Conservation (phyloP, 1,140 invertebrate genomes). For the Drosophila bocki region DNA sequence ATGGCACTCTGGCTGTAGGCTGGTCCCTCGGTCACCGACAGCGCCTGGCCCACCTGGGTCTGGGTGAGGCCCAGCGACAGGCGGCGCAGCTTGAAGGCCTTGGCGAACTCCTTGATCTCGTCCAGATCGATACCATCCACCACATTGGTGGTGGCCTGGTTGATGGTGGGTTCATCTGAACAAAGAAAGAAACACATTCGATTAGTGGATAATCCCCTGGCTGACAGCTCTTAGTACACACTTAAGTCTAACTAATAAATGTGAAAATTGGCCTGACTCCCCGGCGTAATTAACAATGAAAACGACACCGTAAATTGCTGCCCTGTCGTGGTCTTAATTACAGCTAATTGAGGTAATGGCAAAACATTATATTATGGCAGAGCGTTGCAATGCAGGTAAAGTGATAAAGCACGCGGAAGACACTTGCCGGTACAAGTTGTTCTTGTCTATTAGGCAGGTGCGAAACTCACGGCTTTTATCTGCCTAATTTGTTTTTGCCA, state of each 20-base stretch:
- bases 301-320: constrained; percentile 66
- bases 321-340: constrained; percentile 64
- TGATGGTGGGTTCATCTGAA: constrained; percentile 95
- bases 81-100: constrained; percentile 97
- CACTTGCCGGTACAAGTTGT: constrained; percentile 41
- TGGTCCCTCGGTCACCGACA: constrained; percentile 97
- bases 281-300: constrained; percentile 31
- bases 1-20: constrained; percentile 99
- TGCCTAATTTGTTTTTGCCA: constrained; percentile 72
- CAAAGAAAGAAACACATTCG: not conserved
- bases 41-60: constrained; percentile 97
- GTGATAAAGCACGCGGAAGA: constrained; percentile 62
- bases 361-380: constrained; percentile 70
- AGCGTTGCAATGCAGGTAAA: constrained; percentile 47
- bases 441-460: constrained; percentile 69
- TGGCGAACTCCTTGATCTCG: constrained; percentile 99
- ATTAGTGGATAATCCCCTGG: constrained; percentile 15
- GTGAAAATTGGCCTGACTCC: constrained; percentile 8
- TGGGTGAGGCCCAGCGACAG: constrained; percentile 97
- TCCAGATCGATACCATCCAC: constrained; percentile 98
- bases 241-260: constrained; percentile 33
- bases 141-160: constrained; percentile 96
- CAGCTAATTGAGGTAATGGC: constrained; percentile 79
- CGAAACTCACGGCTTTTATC: constrained; percentile 72
- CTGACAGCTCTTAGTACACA: not conserved